Evolutionary conservation across 2,888 invertebrate genomes (phyloP).

Genomic region (Nemurella pictetii): DNA sequence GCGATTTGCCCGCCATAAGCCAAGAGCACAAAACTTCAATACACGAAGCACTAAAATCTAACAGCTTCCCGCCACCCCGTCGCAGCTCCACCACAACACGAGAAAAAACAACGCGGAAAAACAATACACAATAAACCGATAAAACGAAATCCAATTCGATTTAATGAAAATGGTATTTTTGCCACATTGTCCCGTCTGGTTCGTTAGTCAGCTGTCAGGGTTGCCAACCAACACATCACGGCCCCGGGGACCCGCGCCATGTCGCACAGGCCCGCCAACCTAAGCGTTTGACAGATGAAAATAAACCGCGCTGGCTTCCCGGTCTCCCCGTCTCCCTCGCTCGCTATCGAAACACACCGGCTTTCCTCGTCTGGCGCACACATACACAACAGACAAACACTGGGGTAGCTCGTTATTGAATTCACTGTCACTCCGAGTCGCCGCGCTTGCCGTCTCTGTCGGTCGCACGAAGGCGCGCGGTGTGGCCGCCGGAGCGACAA

Average conservation of each 20-base stretch:
- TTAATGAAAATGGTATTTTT: not conserved
- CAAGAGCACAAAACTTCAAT: too few relatives aligned
- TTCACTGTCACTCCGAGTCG: slow-evolving; percentile 16
- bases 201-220: not conserved
- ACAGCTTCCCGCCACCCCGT: too few relatives aligned
- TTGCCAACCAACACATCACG: not conserved
- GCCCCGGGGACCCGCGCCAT: not conserved
- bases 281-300: not conserved
- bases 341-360: not conserved
- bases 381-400: not conserved
- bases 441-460: not conserved
- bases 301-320: not conserved
- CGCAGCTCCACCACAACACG: too few relatives aligned
- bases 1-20: too few relatives aligned
- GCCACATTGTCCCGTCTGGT: not conserved
- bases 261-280: not conserved
- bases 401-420: slow-evolving; percentile 11
- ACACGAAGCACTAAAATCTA: too few relatives aligned
- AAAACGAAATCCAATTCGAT: not conserved
- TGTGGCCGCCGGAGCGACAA: not conserved
- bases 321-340: not conserved
- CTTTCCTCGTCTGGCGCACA: not conserved
- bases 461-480: not conserved
- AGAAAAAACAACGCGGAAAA: not conserved
- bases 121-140: not conserved